Evolutionary conservation across 92 coral and sea anemone genomes (phyloP), one percentile per base, ranked within the genome.

Genomic region (Galaxea fascicularis): DNA sequence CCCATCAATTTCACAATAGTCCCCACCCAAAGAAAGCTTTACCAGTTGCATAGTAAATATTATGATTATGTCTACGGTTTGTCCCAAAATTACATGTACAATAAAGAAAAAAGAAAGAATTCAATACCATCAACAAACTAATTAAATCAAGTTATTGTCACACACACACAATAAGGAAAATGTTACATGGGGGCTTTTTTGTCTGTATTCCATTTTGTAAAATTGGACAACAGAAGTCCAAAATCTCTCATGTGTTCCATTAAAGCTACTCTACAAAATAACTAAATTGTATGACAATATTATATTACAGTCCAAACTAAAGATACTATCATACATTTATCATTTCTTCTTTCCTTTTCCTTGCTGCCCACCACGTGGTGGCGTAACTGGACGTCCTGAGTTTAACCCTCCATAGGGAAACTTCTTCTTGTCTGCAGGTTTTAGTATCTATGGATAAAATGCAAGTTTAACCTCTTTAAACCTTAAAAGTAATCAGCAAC

Each of bases 371-470:
- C 98, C 98, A 35, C 99, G 91, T 11, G 99, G 99, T 21, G 99
- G 99, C 18, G 99, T 96, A 44, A 96, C 95, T 27, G 99, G 99
- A 46, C 99, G 92, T 20, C 99, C 99, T 13, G 98, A 90, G 74
- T 91, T 92, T 27, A 96, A 84, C 20, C 99, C 97, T 17, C 99
- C 99, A 91, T 96, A 96, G 4, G 99, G 96, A 77, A 96, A 96
- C 85, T 96, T 96, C 89, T 95, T 96, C 82, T 96, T 96, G 98
- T 96, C 99, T 0, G 99, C 99, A 86, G 99, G 99, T 79, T 96
- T 96, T 65, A 96, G 80, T 69, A 96, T 96, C 99, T 96, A 77
- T 26, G 8, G 28, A 75, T 24, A 54, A 53, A 24, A 56, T 21
- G 15, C 15, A 11, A 5, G 56, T 62, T 13, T 1, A n/a, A n/a